Conservation (phyloP, 2,113 vertebrate genomes). For the Aspiorhynchus laticeps region DNA sequence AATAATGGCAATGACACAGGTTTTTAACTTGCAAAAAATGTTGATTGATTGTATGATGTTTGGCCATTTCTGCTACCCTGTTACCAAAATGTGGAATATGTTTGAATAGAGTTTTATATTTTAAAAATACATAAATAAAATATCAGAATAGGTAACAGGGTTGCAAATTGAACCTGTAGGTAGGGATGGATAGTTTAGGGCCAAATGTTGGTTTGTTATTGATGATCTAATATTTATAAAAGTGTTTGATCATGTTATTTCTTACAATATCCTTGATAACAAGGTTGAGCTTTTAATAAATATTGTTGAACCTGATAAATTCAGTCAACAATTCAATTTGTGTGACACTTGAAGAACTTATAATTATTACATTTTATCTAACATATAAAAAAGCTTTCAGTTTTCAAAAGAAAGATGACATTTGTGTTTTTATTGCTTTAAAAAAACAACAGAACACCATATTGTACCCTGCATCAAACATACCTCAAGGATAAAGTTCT, state of each 20-base stretch:
- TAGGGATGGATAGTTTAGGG: background rate
- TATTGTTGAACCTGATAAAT: background rate
- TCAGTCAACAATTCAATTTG: background rate
- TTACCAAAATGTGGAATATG: background rate
- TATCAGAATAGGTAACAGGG: background rate
- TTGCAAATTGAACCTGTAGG: background rate
- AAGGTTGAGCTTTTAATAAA: background rate
- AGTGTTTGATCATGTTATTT: background rate
- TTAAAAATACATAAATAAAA: too few species aligned
- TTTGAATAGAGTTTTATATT: background rate
- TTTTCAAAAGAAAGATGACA: background rate
- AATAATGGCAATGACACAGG: background rate
- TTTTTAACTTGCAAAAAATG: background rate
- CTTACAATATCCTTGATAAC: background rate
- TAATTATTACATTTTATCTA: too few species aligned
- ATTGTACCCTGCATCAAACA: background rate
- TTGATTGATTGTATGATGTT: background rate
- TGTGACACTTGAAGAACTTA: background rate
- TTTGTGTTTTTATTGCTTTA: background rate
- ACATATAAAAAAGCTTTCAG: too few species aligned
- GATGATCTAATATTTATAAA: background rate
- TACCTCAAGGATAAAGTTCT: constrained; percentile 93
- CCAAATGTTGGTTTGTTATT: background rate
- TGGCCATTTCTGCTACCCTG: background rate
- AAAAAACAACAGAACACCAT: background rate